These are phyloP conservation scores for Odontothrips loti DNA, from an alignment of 2,888 invertebrate genomes.

Conservation along the genomic window DNA sequence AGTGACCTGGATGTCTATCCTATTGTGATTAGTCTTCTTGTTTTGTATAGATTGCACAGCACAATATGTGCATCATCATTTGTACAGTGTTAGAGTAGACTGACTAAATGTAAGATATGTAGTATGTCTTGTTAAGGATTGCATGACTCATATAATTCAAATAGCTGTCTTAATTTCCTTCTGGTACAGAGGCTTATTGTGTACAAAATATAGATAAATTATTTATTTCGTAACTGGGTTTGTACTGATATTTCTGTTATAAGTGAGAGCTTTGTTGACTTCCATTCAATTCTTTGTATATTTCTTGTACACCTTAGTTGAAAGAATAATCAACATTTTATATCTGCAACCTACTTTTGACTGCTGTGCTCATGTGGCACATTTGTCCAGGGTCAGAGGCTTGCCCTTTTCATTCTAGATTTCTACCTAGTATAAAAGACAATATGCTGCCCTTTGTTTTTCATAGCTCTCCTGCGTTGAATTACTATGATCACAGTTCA, in stretches of 20 bases:
- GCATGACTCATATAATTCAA: neutral
- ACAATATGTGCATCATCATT: neutral
- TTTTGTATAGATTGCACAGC: neutral
- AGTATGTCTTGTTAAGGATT: no score
- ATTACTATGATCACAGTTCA: no score
- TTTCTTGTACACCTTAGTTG: no score
- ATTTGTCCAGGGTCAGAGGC: no score
- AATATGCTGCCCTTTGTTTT: no score
- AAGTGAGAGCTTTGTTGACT: neutral
- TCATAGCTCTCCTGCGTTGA: no score
- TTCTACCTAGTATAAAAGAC: no score
- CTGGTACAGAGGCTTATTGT: neutral
- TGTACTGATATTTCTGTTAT: neutral
- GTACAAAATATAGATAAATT: neutral
- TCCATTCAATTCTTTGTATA: no score
- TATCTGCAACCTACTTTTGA: no score
- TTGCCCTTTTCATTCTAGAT: no score
- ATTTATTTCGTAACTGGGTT: neutral
- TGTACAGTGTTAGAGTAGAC: conserved; percentile 20
- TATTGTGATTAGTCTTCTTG: neutral
- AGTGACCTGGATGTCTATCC: neutral
- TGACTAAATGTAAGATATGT: neutral
- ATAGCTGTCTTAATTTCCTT: neutral
- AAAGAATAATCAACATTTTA: no score
- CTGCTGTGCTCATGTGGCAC: no score